These are phyloP conservation scores for Tenualosa thibaudeaui DNA, from an alignment of 2,797 vertebrate genomes.

Conservation along the genomic window DNA sequence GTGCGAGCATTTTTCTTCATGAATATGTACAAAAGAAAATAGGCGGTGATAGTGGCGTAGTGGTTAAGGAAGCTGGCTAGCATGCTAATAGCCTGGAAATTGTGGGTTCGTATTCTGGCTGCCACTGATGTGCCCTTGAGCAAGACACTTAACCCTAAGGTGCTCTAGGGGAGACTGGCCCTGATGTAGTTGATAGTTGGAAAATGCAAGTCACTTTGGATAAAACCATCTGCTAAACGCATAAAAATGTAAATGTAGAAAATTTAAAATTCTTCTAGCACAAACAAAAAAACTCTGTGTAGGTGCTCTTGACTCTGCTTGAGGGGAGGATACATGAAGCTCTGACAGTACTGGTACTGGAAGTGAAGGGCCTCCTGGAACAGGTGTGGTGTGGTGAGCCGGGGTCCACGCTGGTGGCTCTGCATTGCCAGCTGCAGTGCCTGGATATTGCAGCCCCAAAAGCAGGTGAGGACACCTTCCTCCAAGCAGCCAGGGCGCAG, in stretches of 20 bases:
- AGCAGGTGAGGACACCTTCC: slow-evolving; percentile 85
- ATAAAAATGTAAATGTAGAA: too few relatives aligned
- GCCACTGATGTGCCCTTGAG: too few relatives aligned
- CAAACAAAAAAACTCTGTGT: background rate
- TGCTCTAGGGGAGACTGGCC: too few relatives aligned
- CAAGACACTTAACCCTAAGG: too few relatives aligned
- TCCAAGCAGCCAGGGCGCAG: slow-evolving; percentile 83
- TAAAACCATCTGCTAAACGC: too few relatives aligned
- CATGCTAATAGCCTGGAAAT: too few relatives aligned
- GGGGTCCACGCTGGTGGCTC: slow-evolving; percentile 73
- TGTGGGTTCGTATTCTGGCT: too few relatives aligned
- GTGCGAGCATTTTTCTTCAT: background rate
- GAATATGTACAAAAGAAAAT: background rate
- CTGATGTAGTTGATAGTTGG: too few relatives aligned
- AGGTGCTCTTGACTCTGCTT: background rate
- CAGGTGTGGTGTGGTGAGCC: slow-evolving; percentile 73
- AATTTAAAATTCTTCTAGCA: background rate
- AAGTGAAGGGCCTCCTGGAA: slow-evolving; percentile 80
- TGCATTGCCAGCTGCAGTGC: slow-evolving; percentile 82
- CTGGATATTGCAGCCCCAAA: slow-evolving; percentile 90
- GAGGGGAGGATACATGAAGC: slow-evolving; percentile 86
- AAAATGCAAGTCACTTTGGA: too few relatives aligned
- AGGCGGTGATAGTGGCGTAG: too few relatives aligned
- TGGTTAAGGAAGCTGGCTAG: too few relatives aligned
- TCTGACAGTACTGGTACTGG: slow-evolving; percentile 76